Evolutionary conservation across 2,113 vertebrate genomes (phyloP), one percentile per base, ranked within the genome.

Genomic region (Stigmatopora nigra): DNA sequence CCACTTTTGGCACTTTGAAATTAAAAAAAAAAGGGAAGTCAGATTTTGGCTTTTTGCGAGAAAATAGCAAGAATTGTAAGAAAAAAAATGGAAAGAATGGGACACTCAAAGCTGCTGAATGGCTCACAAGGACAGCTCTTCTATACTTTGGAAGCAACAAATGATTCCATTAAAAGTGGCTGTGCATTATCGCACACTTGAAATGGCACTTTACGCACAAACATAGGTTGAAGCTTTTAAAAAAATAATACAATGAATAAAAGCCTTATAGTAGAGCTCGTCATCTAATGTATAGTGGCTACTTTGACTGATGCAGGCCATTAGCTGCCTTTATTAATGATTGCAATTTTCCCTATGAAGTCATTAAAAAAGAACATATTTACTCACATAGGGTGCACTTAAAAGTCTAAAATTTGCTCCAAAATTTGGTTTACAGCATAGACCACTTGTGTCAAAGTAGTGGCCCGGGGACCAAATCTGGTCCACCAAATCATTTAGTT

Each of bases 301-400:
- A 58, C 67, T 64, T 55, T 17, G 51, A 70, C 62, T 47, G 68
- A 78, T 64, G 65, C 58, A 65, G 20, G 25, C 25, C 25, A 31
- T 31, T 31, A 2, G 25, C 25, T 31, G 2, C 25, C 25, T 31
- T 31, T 31, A 31, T 1, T 31, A 31, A 31, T 31, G 25, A 31
- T 31, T 31, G 25, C 25, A 31, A 31, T 31, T 31, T 31, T 31
- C 25, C 25, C 25, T 31, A 31, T 31, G 2, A 31, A 31, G 25
- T 3, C 1, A 31, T 31, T 2, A 31, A 31, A 31, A 31, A 31
- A 31, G 3, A 31, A 31, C 25, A 31, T 31, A 31, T 31, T 31
- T 31, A 31, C 25, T 31, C 25, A 31, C 25, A 31, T 31, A 31
- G 25, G 25, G 25, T 31, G 25, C 25, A 31, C 25, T 31, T 31